Base-by-base conservation (phyloP, 2,797 vertebrate species). In the Danionella dracula region DNA sequence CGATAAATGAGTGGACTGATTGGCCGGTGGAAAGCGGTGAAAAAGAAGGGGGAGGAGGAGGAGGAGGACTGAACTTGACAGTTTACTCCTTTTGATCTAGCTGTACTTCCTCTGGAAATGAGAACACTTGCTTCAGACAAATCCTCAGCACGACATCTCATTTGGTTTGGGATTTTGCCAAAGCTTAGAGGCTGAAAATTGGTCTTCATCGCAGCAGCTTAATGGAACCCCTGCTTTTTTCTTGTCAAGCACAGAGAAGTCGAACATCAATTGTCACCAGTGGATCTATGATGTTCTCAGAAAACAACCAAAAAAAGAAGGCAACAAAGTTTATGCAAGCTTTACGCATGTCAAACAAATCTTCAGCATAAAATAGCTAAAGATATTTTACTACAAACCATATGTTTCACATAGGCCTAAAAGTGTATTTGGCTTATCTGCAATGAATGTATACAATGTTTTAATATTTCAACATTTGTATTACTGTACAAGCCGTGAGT, bases 1-100 rank as follows among this genome's bases (percentile, higher is more conserved):
- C 86, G 81, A 88, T 89, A 87, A 87, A 83, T 71, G 79, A 83
- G 77, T 77, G 75, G 77, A 82, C 81, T 83, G 87, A 88, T 88
- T 89, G 86, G 84, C 77, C 77, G 65, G 35, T 71, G 72, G 81
- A 76, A 78, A 75, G 80, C 74, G 77, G 78, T 77, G 53, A 20
- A 59, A 45, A 16, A 69, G 41, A 60, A 78, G 79, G 80, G 75
- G 75, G 73, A 79, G 79, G n/a, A 58, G 34, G 29, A 69, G 42
- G 65, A 78, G 79, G 80, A 76, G 75, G 73, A 79, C 79, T 53
- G 59, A 67, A 75, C 82, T 83, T 78, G 62, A 81, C 76, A 77
- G 76, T 87, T 81, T 76, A 75, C 76, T 71, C 53, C 68, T 85
- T 68, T 85, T 85, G 80, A 86, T 84, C 79, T 83, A 42, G 58